Conservation (phyloP, 2,888 invertebrate genomes). For the Amblyteles armatorius region DNA sequence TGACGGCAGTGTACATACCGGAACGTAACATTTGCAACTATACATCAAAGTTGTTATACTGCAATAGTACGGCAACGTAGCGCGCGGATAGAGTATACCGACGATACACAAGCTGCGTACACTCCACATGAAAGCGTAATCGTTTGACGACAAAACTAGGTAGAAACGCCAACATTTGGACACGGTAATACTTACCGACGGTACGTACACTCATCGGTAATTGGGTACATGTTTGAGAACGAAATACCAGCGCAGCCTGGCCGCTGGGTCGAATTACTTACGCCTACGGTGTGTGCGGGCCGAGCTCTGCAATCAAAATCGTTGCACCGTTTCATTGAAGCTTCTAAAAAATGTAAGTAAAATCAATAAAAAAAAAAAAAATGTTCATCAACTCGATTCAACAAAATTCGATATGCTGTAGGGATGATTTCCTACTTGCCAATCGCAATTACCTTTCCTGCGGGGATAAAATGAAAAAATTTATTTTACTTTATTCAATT, state of each 20-base stretch:
- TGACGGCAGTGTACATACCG: conserved; percentile 13
- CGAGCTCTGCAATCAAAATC: background rate
- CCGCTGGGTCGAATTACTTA: background rate
- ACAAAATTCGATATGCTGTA: no score
- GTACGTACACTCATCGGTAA: conserved; percentile 47
- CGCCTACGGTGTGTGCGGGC: background rate
- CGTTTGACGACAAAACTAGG: conserved; percentile 59
- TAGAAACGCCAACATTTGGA: conserved; percentile 61
- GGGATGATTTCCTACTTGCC: no score
- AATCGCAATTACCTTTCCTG: no score
- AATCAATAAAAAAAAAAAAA: no score
- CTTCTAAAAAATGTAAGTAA: background rate
- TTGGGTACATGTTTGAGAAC: conserved; percentile 56
- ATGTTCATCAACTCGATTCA: no score
- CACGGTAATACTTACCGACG: conserved; percentile 45
- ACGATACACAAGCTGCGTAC: background rate
- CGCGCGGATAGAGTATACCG: background rate
- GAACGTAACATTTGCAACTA: conserved; percentile 2
- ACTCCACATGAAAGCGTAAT: conserved; percentile 50
- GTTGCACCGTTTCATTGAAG: background rate
- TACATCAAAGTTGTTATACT: conserved; percentile 12
- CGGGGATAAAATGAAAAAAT: no score
- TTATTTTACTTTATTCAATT: no score
- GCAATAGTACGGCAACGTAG: conserved; percentile 7
- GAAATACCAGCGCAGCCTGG: conserved; percentile 36